These are phyloP conservation scores for Danio aesculapii DNA, from an alignment of 2,797 vertebrate genomes.

Conservation along the genomic window DNA sequence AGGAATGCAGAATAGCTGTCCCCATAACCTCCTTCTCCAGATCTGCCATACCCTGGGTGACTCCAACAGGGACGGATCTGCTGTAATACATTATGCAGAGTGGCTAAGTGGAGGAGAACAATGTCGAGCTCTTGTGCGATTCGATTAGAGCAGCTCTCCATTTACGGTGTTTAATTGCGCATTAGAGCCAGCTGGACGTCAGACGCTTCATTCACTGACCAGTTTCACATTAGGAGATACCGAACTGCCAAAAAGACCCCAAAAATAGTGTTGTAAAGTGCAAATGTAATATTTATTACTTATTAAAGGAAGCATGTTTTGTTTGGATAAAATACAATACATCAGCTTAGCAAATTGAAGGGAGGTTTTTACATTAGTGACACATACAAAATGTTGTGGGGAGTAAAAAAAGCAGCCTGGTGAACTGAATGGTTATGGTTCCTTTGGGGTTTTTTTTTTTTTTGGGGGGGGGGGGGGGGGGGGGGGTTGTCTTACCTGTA, in stretches of 20 bases:
- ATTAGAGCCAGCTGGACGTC: constrained; percentile 61
- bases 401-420: background rate
- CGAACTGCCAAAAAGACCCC: constrained; percentile 13
- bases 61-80: constrained; percentile 42
- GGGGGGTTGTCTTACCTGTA: no score
- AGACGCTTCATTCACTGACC: constrained; percentile 44
- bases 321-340: constrained; percentile 32
- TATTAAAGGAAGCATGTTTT: constrained; percentile 26
- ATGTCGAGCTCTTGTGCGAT: constrained; percentile 58
- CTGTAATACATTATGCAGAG: constrained; percentile 56
- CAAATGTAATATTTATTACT: constrained; percentile 33
- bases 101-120: constrained; percentile 59
- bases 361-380: constrained; percentile 23
- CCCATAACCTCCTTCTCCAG: constrained; percentile 58
- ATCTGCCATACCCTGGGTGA: constrained; percentile 28
- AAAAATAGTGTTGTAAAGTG: constrained; percentile 23
- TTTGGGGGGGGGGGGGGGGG: no score
- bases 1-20: constrained; percentile 82
- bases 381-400: background rate
- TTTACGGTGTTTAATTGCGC: constrained; percentile 63
- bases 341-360: constrained; percentile 7
- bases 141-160: constrained; percentile 68
- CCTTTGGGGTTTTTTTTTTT: no score
- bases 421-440: background rate
- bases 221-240: constrained; percentile 60